Percentiles rank a stretch among this genome's conserved stretches.
Evolutionary conservation across 2,797 vertebrate species (phyloP).

Genomic region (Atherinosoma microstoma): DNA sequence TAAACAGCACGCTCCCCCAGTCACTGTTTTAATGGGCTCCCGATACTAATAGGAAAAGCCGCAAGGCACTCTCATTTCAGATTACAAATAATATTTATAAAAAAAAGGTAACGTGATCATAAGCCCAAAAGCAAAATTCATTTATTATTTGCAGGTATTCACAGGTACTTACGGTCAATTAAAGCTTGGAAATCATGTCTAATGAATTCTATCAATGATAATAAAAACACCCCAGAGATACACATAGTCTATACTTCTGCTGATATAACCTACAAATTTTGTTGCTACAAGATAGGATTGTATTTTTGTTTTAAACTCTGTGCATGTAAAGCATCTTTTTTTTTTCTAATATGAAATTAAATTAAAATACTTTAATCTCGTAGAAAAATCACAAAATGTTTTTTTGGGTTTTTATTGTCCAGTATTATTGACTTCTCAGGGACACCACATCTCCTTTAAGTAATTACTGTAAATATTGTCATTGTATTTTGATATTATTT

Average conservation of each 20-base stretch:
- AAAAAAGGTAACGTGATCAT: slow-evolving; percentile 28
- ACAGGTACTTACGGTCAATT: slow-evolving; percentile 36
- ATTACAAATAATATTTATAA: slow-evolving; percentile 9
- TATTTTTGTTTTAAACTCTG: slow-evolving; percentile 1
- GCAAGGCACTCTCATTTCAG: slow-evolving; percentile 43
- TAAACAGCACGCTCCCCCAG: slow-evolving; percentile 64
- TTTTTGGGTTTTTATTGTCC: neutral
- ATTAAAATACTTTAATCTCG: neutral
- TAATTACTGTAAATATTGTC: neutral
- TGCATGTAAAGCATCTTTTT: neutral
- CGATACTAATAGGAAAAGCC: slow-evolving; percentile 54
- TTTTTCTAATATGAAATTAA: too few species aligned
- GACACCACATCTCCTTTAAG: neutral
- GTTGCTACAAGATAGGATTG: neutral
- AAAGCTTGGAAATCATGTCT: slow-evolving; percentile 25
- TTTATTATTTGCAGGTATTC: slow-evolving; percentile 34
- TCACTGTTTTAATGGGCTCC: slow-evolving; percentile 65
- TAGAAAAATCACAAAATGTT: neutral
- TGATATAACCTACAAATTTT: neutral
- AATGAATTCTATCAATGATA: slow-evolving; percentile 20
- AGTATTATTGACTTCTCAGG: neutral
- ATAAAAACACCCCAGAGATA: slow-evolving; percentile 17
- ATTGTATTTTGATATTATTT: neutral
- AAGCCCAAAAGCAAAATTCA: slow-evolving; percentile 37
- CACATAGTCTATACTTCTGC: neutral